Percentiles rank a stretch among this genome's conserved stretches.
Evolutionary conservation across 2,113 vertebrate species (phyloP).

Genomic region (Bubalus kerabau): DNA sequence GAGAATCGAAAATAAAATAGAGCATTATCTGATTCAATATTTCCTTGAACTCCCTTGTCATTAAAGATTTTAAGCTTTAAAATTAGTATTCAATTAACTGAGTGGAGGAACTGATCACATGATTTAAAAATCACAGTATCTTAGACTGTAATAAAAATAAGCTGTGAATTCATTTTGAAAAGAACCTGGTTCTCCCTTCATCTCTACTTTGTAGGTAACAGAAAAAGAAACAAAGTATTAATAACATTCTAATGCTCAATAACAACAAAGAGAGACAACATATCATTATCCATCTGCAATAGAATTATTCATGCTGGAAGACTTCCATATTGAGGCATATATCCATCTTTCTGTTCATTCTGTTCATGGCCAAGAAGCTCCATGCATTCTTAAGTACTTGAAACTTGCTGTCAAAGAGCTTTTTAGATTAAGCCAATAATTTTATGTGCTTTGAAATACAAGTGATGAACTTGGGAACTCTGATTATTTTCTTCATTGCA

Average conservation of each 20-base stretch:
- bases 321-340: conserved; percentile 11
- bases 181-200: not conserved
- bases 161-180: not conserved
- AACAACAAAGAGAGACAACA: conserved; percentile 39
- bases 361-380: conserved; percentile 51
- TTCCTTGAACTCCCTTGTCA: not conserved
- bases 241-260: conserved; percentile 28
- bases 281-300: conserved; percentile 67
- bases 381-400: conserved; percentile 62
- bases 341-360: conserved; percentile 44
- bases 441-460: conserved; percentile 52
- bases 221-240: conserved; percentile 56
- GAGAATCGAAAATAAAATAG: not conserved
- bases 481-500: not conserved
- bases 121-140: conserved; percentile 3
- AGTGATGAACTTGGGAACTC: conserved; percentile 27
- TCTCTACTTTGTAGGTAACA: conserved; percentile 40
- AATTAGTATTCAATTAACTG: conserved; percentile 40
- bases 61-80: not conserved
- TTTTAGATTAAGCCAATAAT: conserved; percentile 60
- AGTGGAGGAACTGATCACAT: not conserved
- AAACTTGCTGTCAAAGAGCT: conserved; percentile 60
- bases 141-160: conserved; percentile 36
- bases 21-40: not conserved
- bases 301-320: conserved; percentile 55